These are phyloP conservation scores for Platerodrilus igneus DNA, from an alignment of 2,888 invertebrate genomes.

Conservation along the genomic window DNA sequence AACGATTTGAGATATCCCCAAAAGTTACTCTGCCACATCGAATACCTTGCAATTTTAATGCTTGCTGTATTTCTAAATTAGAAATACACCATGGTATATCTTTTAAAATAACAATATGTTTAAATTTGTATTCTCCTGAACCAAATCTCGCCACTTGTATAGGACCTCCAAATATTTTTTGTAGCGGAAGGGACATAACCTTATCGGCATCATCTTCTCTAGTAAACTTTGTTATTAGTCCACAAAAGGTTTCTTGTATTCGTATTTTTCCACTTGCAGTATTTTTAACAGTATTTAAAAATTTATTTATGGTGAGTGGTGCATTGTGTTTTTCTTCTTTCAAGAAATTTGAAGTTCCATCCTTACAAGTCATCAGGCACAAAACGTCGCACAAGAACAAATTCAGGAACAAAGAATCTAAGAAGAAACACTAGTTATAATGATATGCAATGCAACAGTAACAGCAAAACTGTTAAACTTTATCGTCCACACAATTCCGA, in stretches of 20 bases:
- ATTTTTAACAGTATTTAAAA: slow-evolving; percentile 24
- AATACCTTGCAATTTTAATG: slow-evolving; percentile 48
- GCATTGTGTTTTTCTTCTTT: too few relatives aligned
- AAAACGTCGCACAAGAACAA: too few relatives aligned
- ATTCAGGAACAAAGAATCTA: too few relatives aligned
- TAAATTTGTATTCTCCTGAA: slow-evolving; percentile 44
- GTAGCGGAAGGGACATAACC: slow-evolving; percentile 44
- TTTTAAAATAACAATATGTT: slow-evolving; percentile 45
- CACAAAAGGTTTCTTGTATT: slow-evolving; percentile 37
- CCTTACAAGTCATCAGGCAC: too few relatives aligned
- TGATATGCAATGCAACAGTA: too few relatives aligned
- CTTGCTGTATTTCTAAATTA: slow-evolving; percentile 47
- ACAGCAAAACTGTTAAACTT: too few relatives aligned
- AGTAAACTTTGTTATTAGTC: slow-evolving; percentile 45
- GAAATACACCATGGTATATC: slow-evolving; percentile 53
- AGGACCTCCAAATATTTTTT: slow-evolving; percentile 45
- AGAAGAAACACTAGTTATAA: too few relatives aligned
- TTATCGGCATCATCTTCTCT: slow-evolving; percentile 46
- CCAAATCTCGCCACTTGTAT: slow-evolving; percentile 49
- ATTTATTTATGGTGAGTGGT: too few relatives aligned
- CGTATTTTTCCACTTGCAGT: slow-evolving; percentile 25
- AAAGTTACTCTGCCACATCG: slow-evolving; percentile 43
- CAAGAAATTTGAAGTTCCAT: too few relatives aligned
- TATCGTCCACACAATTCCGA: too few relatives aligned
- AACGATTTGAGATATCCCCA: too few relatives aligned